These are phyloP conservation scores for Hemiprocne comata DNA, from an alignment of 2,113 vertebrate species.

Conservation along the genomic window DNA sequence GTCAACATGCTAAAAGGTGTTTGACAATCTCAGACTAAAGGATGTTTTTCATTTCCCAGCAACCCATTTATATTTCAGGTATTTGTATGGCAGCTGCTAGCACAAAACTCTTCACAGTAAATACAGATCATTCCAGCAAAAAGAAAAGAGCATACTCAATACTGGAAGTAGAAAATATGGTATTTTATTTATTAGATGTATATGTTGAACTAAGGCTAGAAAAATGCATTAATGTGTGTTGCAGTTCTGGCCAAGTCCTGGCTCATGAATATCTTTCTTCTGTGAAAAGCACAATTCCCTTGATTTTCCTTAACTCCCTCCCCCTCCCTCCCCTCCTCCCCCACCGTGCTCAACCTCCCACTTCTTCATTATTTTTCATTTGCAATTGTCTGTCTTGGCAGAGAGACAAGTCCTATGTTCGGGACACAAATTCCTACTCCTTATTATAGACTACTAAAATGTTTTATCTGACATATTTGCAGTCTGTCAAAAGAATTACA, in stretches of 20 bases:
- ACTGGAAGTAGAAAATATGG: neutral
- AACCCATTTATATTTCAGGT: neutral
- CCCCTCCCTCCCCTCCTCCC: too few species aligned
- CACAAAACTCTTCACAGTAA: neutral
- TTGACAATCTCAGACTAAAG: neutral
- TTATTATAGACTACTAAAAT: neutral
- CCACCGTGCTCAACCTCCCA: too few species aligned
- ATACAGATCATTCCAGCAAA: neutral
- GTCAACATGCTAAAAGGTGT: neutral
- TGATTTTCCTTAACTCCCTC: neutral
- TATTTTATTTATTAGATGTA: neutral
- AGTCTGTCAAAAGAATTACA: neutral
- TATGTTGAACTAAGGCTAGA: neutral
- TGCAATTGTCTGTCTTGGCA: conserved; percentile 19
- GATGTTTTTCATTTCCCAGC: neutral
- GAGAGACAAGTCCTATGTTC: neutral
- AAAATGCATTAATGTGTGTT: neutral
- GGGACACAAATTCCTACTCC: neutral
- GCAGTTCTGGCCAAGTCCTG: neutral
- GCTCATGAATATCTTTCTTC: neutral
- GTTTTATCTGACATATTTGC: conserved; percentile 22
- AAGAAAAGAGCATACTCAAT: neutral
- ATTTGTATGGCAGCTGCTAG: neutral
- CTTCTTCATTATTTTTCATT: neutral
- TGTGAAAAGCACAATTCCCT: neutral